Base-by-base conservation (phyloP, 2,888 invertebrate genomes). In the Latrodectus hesperus region DNA sequence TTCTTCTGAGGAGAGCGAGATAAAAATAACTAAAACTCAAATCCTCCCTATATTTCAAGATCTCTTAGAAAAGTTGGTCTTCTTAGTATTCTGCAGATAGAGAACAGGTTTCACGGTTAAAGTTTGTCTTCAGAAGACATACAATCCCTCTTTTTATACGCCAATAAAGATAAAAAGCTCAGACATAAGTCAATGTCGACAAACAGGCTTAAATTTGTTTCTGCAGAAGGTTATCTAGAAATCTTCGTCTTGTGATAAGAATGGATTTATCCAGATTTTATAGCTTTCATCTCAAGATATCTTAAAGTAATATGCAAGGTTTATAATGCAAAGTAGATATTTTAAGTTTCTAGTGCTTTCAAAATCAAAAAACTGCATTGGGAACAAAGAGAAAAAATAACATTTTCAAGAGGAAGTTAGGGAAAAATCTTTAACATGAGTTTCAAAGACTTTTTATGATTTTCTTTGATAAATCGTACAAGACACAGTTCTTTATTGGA, bases 91-190 rank as follows among this genome's bases (percentile, higher is more conserved):
- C 67, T 52, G 52, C 67, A 22, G 77, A 77, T 16, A 38, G 38
- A 51, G 77, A 22, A 76, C 49, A 49, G 64, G 51, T 53, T 71
- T 49, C 71, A 60, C 51, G 71, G 71, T 53, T 74, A 74, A 60
- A 64, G 38, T 65, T n/a, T 8, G 64, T 60, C n/a, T 64, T n/a
- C 67, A 68, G 52, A 17, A 52, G 68, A 22, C 55, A 17, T 11
- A 67, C 49, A 76, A n/a, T 49, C 49, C n/a, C 51, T 60, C 11
- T 55, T 38, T 76, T 12, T 60, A 76, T 76, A 65, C 65, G 12
- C 51, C 68, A 77, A 77, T 77, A 68, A 65, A 53, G 52, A 77
- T 77, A 77, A 77, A 77, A 77, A 51, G 77, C 67, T 77, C 52
- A 68, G 52, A 65, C 75, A 53, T 76, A 76, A 77, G 77, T 67